Percentiles rank a stretch among this genome's conserved stretches.
Evolutionary conservation across 2,888 invertebrate species (phyloP).

Genomic region (Drosophila histrio): DNA sequence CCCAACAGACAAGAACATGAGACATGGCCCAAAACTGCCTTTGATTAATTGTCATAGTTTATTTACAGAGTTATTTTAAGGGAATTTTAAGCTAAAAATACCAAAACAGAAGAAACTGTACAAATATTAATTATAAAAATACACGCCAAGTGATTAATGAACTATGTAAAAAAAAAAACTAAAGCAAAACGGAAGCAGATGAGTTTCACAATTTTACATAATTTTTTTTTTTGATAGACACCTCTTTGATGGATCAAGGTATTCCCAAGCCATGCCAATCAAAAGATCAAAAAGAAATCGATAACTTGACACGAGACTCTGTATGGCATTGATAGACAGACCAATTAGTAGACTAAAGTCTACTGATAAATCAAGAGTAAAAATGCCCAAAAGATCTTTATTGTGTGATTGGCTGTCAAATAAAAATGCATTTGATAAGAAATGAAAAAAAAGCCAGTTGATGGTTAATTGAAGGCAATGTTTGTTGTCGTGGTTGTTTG

Average conservation of each 20-base stretch:
- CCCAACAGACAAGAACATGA: conserved; percentile 35
- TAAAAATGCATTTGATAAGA: conserved; percentile 22
- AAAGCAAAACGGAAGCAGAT: conserved; percentile 9
- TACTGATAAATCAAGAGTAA: background rate
- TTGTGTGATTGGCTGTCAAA: conserved; percentile 25
- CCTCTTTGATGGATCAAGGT: conserved; percentile 24
- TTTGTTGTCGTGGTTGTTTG: conserved; percentile 28
- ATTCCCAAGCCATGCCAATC: background rate
- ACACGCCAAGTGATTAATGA: conserved; percentile 44
- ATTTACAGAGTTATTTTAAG: conserved; percentile 35
- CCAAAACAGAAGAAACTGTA: conserved; percentile 4
- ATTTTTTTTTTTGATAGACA: conserved; percentile 29
- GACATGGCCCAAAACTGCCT: conserved; percentile 43
- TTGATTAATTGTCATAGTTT: conserved; percentile 53
- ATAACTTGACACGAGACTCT: conserved; percentile 1
- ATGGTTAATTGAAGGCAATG: conserved; percentile 55
- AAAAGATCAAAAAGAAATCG: conserved; percentile 8
- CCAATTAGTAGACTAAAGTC: conserved; percentile 25
- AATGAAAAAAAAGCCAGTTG: conserved; percentile 28
- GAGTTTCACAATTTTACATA: conserved; percentile 6
- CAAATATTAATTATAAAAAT: conserved; percentile 46
- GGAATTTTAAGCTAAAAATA: conserved; percentile 40
- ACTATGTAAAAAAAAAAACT: conserved; percentile 1
- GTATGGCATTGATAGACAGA: conserved; percentile 6
- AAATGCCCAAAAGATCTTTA: background rate